Conservation (phyloP, 2,797 vertebrate species). For the Typhlichthys subterraneus region DNA sequence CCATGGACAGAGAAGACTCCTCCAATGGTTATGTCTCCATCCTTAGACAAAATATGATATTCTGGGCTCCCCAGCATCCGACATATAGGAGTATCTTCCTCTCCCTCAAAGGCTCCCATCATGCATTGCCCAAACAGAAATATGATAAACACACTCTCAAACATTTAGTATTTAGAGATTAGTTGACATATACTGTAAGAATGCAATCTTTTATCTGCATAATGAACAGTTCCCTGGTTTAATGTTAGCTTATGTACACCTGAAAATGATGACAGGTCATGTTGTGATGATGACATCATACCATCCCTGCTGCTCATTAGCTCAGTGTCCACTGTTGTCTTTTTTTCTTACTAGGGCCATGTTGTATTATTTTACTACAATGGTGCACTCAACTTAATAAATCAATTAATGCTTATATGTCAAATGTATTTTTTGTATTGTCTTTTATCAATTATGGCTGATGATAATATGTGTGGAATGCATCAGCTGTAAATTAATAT, state of each 20-base stretch:
- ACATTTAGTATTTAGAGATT: constrained; percentile 26
- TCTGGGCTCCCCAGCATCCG: constrained; percentile 62
- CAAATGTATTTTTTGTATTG: too few species aligned
- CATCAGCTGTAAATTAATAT: too few species aligned
- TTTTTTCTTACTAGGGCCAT: neutral
- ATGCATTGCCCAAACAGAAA: constrained; percentile 48
- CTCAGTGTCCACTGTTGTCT: neutral
- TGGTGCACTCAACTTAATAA: neutral
- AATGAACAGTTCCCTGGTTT: neutral
- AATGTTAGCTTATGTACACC: constrained; percentile 33
- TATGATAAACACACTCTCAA: constrained; percentile 38
- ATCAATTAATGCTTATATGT: neutral
- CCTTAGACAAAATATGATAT: constrained; percentile 47
- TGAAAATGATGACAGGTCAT: constrained; percentile 22
- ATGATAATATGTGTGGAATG: too few species aligned
- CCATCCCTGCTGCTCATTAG: neutral
- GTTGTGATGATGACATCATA: constrained; percentile 38
- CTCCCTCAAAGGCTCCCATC: constrained; percentile 39
- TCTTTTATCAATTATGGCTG: too few species aligned
- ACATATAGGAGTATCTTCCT: constrained; percentile 52
- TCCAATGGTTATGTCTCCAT: constrained; percentile 58
- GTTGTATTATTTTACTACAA: too few species aligned
- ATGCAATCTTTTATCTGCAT: neutral
- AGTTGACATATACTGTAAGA: too few species aligned
- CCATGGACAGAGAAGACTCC: constrained; percentile 63